Evolutionary conservation across 2,113 vertebrate species (phyloP).

Genomic region (Larimichthys polyactis): DNA sequence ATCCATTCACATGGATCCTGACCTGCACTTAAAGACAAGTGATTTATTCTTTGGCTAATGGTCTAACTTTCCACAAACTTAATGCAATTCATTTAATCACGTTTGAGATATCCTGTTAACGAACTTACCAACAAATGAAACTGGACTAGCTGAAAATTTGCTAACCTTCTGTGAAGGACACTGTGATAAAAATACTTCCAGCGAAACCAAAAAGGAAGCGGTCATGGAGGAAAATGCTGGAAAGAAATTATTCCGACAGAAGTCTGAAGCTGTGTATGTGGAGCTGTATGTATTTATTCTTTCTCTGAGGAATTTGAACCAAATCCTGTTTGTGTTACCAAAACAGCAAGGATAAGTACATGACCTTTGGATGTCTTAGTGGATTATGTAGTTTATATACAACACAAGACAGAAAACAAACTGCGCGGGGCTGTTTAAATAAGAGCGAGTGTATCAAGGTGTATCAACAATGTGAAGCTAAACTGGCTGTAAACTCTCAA

Average conservation of each 20-base stretch:
- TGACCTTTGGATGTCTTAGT: neutral
- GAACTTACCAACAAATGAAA: neutral
- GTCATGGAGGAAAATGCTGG: neutral
- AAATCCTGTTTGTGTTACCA: neutral
- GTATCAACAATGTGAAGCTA: too few species aligned
- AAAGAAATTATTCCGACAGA: neutral
- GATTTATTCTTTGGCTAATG: neutral
- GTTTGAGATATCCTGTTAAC: neutral
- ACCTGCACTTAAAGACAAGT: neutral
- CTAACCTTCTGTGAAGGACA: neutral
- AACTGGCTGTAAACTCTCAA: neutral
- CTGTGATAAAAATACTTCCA: neutral
- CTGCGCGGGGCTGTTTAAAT: neutral
- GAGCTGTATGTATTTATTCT: neutral
- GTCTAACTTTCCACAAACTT: neutral
- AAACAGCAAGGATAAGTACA: neutral
- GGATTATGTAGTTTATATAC: neutral
- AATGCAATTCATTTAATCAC: neutral
- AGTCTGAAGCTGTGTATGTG: neutral
- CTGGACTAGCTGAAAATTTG: neutral
- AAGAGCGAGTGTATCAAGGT: neutral
- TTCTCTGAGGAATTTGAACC: neutral
- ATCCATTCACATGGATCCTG: neutral
- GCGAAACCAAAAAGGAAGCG: neutral
- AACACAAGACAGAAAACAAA: conserved; percentile 9